These are phyloP conservation scores for Leptopilina clavipes DNA, from an alignment of 1,140 invertebrate genomes.

Conservation along the genomic window DNA sequence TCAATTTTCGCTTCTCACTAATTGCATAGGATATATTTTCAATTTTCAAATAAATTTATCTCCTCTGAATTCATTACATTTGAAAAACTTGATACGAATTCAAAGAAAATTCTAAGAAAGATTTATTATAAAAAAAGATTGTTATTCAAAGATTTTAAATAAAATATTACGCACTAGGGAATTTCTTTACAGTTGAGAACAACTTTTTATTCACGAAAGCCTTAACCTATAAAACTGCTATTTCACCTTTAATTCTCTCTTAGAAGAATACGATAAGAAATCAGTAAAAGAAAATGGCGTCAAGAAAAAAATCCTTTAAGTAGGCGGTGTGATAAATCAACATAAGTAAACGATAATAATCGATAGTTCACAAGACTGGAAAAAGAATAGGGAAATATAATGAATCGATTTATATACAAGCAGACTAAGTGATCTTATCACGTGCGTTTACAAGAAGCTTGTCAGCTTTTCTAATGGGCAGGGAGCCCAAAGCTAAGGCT, in stretches of 20 bases:
- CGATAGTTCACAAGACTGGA: slow-evolving; percentile 43
- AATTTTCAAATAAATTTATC: too few species aligned
- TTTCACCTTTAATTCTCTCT: slow-evolving; percentile 6
- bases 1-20: too few species aligned
- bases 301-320: slow-evolving; percentile 40
- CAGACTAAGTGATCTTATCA: slow-evolving; percentile 36
- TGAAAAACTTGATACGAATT: too few species aligned
- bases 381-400: slow-evolving; percentile 44
- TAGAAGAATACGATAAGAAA: slow-evolving; percentile 23
- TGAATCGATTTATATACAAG: slow-evolving; percentile 57
- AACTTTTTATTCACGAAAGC: background rate
- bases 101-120: background rate
- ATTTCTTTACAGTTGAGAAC: slow-evolving; percentile 4
- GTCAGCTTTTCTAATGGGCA: background rate
- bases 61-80: too few species aligned
- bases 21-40: too few species aligned
- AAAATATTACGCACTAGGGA: background rate
- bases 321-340: slow-evolving; percentile 50
- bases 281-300: slow-evolving; percentile 46
- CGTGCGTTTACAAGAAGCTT: slow-evolving; percentile 30
- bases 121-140: background rate
- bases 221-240: slow-evolving; percentile 1
- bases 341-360: slow-evolving; percentile 57
- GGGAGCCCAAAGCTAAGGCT: background rate
- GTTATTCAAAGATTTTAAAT: background rate